Conservation (phyloP, 1,140 invertebrate species). For the Trinorchestia longiramus region DNA sequence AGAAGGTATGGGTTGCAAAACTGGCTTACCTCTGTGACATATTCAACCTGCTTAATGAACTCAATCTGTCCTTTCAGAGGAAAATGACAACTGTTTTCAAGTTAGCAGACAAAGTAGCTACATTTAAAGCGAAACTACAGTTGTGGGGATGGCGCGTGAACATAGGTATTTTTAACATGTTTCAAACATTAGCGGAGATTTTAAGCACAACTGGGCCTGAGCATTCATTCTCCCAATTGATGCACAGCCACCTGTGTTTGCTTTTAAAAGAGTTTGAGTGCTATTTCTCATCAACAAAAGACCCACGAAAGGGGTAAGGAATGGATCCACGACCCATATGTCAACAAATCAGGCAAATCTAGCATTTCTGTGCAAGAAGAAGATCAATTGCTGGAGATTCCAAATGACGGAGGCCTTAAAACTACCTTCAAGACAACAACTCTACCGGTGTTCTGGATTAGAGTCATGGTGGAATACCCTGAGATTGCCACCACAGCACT, state of each 20-base stretch:
- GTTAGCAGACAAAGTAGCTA: too few relatives aligned
- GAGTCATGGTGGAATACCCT: constrained; percentile 61
- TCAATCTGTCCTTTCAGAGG: too few relatives aligned
- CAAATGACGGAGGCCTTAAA: constrained; percentile 58
- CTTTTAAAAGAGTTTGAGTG: constrained; percentile 19
- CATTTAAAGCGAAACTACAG: constrained; percentile 15
- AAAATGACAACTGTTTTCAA: constrained; percentile 31
- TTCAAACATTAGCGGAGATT: constrained; percentile 18
- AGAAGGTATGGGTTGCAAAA: too few relatives aligned
- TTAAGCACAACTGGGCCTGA: constrained; percentile 35
- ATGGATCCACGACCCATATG: not conserved
- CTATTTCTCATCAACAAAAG: constrained; percentile 3
- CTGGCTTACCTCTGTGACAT: too few relatives aligned
- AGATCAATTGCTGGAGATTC: constrained; percentile 43
- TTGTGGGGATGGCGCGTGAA: constrained; percentile 42
- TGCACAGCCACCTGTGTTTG: not conserved
- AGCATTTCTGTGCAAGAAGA: not conserved
- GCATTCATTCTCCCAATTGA: constrained; percentile 35
- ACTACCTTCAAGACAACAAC: constrained; percentile 61
- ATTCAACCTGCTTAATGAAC: too few relatives aligned
- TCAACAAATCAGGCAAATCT: not conserved
- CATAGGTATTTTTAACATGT: constrained; percentile 33
- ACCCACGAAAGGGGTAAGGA: not conserved
- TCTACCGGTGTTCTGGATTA: constrained; percentile 40
- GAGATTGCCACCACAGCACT: constrained; percentile 58